Evolutionary conservation across 1,140 invertebrate genomes (phyloP).

Genomic region (Hesperophylax magnus): DNA sequence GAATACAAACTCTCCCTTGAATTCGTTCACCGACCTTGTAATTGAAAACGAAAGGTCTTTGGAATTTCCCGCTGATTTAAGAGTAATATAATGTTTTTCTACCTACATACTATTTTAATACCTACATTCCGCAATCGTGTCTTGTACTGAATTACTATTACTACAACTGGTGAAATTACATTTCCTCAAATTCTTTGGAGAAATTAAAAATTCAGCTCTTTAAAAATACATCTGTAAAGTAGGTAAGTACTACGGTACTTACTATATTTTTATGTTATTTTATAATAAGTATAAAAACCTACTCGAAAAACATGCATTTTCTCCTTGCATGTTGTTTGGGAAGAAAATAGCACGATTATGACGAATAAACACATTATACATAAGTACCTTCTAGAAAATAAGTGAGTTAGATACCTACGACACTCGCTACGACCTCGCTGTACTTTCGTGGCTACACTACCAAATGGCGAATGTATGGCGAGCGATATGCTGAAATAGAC

Average conservation of each 20-base stretch:
- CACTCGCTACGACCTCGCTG: too few relatives aligned
- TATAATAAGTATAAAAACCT: too few relatives aligned
- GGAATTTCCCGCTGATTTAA: slow-evolving; percentile 68
- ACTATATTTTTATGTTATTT: too few relatives aligned
- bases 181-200: not conserved
- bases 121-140: not conserved
- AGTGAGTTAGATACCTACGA: too few relatives aligned
- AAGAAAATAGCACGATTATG: too few relatives aligned
- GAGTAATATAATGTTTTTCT: slow-evolving; percentile 48
- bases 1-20: slow-evolving; percentile 61
- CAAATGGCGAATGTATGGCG: too few relatives aligned
- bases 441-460: too few relatives aligned
- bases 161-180: not conserved
- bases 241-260: not conserved
- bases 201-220: not conserved
- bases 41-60: slow-evolving; percentile 5
- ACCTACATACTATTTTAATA: not conserved
- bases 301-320: too few relatives aligned
- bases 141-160: not conserved
- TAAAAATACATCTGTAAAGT: not conserved
- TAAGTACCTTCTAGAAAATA: not conserved
- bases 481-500: too few relatives aligned
- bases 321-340: too few relatives aligned
- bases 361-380: too few relatives aligned
- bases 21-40: slow-evolving; percentile 45